phyloP scores from a whole-genome alignment of 2,888 invertebrate species.

The Penaeus monodon region DNA sequence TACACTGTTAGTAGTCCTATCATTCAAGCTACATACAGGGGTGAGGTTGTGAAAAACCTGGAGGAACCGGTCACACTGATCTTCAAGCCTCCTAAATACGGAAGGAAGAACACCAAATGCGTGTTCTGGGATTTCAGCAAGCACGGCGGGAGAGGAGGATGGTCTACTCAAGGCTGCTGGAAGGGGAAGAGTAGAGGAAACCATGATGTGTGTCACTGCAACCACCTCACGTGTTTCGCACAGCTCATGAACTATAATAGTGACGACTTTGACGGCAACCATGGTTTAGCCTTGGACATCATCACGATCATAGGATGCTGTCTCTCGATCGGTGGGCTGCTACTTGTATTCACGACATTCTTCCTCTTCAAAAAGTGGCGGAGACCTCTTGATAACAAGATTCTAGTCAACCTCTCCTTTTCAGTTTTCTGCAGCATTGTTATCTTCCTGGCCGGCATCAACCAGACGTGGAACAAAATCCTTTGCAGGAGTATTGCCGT shows the following conservation, averaged over 20 bases:
- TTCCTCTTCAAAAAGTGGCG: conserved; percentile 76
- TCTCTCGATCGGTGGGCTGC: conserved; percentile 75
- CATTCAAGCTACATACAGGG: conserved; percentile 67
- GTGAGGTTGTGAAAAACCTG: conserved; percentile 39
- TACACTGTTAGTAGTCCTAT: conserved; percentile 66
- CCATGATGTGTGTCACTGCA: conserved; percentile 70
- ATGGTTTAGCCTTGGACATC: conserved; percentile 72
- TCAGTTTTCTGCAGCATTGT: conserved; percentile 76
- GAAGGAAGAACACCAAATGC: conserved; percentile 68
- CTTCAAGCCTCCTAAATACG: conserved; percentile 59
- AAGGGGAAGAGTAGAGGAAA: conserved; percentile 39
- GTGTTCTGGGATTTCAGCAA: conserved; percentile 75
- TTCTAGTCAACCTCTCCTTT: conserved; percentile 77
- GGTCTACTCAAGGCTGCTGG: conserved; percentile 66
- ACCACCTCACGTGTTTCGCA: conserved; percentile 77
- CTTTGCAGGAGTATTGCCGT: conserved; percentile 77
- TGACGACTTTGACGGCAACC: conserved; percentile 59
- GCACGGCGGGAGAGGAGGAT: conserved; percentile 65
- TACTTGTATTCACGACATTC: conserved; percentile 76
- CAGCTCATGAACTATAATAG: conserved; percentile 71
- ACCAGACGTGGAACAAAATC: conserved; percentile 69
- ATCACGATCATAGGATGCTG: conserved; percentile 76
- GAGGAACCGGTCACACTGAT: conserved; percentile 56
- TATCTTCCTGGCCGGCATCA: conserved; percentile 69
- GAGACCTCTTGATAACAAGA: conserved; percentile 77